Evolutionary conservation across 1,140 invertebrate genomes (phyloP).

Genomic region (Lepidurus packardi): DNA sequence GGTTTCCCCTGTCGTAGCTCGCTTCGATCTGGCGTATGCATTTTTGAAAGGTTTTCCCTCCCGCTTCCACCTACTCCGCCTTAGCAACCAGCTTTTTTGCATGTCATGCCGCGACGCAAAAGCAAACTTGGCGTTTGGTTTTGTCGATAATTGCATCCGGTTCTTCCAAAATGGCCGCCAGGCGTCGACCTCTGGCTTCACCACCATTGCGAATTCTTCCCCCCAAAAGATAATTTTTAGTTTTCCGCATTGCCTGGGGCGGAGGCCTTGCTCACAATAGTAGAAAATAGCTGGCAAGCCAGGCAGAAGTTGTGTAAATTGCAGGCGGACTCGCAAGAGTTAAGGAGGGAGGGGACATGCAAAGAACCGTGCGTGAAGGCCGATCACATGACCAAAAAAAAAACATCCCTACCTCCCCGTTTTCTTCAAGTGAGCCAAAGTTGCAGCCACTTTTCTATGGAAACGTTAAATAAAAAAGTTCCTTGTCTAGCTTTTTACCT

Average conservation of each 20-base stretch:
- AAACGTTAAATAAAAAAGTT: neutral
- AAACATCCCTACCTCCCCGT: neutral
- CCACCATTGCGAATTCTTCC: neutral
- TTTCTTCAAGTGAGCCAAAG: neutral
- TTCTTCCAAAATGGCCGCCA: neutral
- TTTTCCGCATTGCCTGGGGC: neutral
- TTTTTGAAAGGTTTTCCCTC: conserved; percentile 22
- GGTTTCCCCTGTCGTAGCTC: neutral
- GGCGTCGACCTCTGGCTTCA: neutral
- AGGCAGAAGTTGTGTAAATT: neutral
- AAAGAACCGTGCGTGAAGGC: neutral
- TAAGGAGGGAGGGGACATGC: neutral
- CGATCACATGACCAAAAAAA: conserved; percentile 17
- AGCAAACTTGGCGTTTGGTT: neutral
- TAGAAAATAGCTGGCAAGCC: neutral
- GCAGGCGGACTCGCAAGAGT: neutral
- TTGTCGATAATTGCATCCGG: conserved; percentile 19
- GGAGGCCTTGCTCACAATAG: neutral
- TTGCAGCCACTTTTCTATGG: neutral
- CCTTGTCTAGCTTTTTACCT: neutral
- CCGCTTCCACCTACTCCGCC: neutral
- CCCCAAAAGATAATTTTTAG: neutral
- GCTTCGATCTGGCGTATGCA: conserved; percentile 8
- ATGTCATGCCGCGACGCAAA: conserved; percentile 9
- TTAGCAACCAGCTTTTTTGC: neutral